Base-by-base conservation (phyloP, 2,113 vertebrate genomes). In the Etheostoma cragini region DNA sequence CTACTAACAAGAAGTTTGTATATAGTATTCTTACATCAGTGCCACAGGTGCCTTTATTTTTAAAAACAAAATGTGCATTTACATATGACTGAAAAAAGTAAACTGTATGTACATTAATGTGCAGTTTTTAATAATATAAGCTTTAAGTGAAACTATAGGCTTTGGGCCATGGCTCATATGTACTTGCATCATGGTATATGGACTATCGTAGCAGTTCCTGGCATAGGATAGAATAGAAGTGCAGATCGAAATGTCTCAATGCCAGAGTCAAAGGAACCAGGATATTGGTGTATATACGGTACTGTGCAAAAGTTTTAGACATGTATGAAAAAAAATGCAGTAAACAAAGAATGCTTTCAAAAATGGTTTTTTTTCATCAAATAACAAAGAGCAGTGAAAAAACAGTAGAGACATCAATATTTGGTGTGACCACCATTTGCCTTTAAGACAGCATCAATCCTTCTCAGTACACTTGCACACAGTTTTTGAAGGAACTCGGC, bases 181-280 rank as follows among this genome's bases (percentile, higher is more conserved):
- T 14, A 26, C 30, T 57, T 35, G 24, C 69, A 63, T 63, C 38
- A 42, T 42, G 10, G 38, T 38, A 2, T 38, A 35, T 75, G 21
- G n/a, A 54, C 52, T 22, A 19, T 19, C 30, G 12, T 35, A 11
- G 35, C 14, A 11, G 62, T 46, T 46, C 24, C 63, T 66, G 45
- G 45, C 49, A 30, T 8, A 6, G 45, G 14, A 66, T 22, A n/a
- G n/a, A n/a, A n/a, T 49, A n/a, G 47, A 68, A 3, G 12, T 14
- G 47, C 49, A 68, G 65, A 68, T 53, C 49, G 19, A 68, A 45
- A 57, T 65, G 64, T 50, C 50, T 30, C 38, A 49, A 19, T 64
- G 64, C 65, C 60, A 65, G 58, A 62, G 58, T 70, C 71, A 58
- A 52, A 58, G 54, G 21, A 61, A 67, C 38, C 24, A 15, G n/a